A percentile compares a stretch with the other conserved stretches of the same genome.
phyloP scores from a whole-genome alignment of 1,140 invertebrate species.

The Apis cerana region DNA sequence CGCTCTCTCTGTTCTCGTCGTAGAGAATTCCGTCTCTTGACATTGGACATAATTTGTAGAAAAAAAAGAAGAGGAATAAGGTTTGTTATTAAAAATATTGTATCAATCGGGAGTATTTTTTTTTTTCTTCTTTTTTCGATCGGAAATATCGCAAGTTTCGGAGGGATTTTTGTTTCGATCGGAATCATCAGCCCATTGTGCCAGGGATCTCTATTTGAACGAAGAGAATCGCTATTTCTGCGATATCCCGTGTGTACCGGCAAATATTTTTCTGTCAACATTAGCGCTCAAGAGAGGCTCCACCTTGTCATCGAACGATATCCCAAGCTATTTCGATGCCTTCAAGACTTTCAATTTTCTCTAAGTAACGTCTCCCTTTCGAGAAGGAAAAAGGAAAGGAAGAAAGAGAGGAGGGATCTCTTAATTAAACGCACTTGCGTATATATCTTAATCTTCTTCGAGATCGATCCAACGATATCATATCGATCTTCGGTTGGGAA shows the following conservation, averaged over 20 bases:
- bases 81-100: no score
- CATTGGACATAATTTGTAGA: no score
- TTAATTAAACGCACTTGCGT: background rate
- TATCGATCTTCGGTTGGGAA: no score
- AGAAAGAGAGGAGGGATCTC: background rate
- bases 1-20: no score
- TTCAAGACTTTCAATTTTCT: slow-evolving; percentile 3
- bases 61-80: no score
- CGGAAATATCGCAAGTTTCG: background rate
- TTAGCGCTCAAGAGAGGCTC: slow-evolving; percentile 9
- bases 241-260: slow-evolving; percentile 20
- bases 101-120: no score
- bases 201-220: slow-evolving; percentile 1
- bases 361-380: background rate
- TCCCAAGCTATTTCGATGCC: background rate
- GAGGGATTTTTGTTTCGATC: background rate
- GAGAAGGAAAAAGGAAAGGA: background rate
- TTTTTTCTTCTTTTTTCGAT: no score
- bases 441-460: background rate
- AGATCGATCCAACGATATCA: background rate
- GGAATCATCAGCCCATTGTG: background rate
- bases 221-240: slow-evolving; percentile 17
- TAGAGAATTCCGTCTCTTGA: no score
- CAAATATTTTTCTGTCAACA: slow-evolving; percentile 27
- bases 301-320: slow-evolving; percentile 9